Evolutionary conservation across 2,113 vertebrate genomes (phyloP).

Genomic region (Hiodon alosoides): DNA sequence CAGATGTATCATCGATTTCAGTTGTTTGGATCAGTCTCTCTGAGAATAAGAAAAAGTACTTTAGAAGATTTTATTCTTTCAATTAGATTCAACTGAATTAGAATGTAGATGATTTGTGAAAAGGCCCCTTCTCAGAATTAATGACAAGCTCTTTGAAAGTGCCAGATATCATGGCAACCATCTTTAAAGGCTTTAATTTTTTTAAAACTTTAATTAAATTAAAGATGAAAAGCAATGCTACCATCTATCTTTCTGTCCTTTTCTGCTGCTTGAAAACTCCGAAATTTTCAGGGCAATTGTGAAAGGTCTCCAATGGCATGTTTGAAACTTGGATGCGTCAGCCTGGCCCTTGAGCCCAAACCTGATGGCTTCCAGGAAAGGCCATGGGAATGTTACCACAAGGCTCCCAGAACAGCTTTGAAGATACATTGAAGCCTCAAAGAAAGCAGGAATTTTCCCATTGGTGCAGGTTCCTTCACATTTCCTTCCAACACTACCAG

Average conservation of each 20-base stretch:
- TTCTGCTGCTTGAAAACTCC: not conserved
- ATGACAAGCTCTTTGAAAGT: slow-evolving; percentile 5
- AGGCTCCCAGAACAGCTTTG: slow-evolving; percentile 17
- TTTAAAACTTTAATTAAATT: slow-evolving; percentile 9
- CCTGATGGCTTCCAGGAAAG: slow-evolving; percentile 18
- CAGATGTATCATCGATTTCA: not conserved
- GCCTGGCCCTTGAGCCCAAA: slow-evolving; percentile 8
- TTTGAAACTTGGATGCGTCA: not conserved
- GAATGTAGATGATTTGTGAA: not conserved
- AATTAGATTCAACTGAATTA: not conserved
- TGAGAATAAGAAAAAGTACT: not conserved
- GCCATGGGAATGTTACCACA: slow-evolving; percentile 24
- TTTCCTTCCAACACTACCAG: too few species aligned
- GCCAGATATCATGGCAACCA: not conserved
- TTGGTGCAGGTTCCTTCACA: too few species aligned
- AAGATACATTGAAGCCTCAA: slow-evolving; percentile 12
- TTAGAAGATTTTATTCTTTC: not conserved
- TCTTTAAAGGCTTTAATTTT: not conserved
- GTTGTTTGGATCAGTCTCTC: not conserved
- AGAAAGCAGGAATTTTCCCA: too few species aligned
- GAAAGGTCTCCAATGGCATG: not conserved
- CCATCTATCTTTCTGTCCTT: not conserved
- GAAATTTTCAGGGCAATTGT: not conserved
- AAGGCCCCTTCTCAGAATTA: not conserved
- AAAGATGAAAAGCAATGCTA: not conserved